Evolutionary conservation across 2,797 vertebrate species (phyloP).

Genomic region (Bufotes viridis): DNA sequence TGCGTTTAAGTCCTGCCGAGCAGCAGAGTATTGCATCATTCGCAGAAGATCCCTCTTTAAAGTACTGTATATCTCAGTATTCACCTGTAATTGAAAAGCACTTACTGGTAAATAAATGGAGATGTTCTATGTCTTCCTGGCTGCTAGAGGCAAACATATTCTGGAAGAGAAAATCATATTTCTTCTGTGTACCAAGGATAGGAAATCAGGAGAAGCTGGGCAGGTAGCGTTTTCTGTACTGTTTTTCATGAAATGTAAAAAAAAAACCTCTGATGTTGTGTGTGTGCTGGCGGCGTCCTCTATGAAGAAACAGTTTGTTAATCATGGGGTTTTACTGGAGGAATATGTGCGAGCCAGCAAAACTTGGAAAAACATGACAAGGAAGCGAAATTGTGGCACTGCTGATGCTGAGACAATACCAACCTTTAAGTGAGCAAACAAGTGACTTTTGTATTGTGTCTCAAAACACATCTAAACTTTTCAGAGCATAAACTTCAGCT

Average conservation of each 20-base stretch:
- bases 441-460: constrained; percentile 38
- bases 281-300: constrained; percentile 44
- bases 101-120: constrained; percentile 40
- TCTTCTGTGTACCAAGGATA: background rate
- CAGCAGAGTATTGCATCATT: background rate
- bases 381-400: constrained; percentile 32
- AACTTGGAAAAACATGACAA: constrained; percentile 57
- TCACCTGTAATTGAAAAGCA: constrained; percentile 27
- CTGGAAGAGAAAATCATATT: constrained; percentile 28
- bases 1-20: background rate
- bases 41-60: background rate
- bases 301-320: constrained; percentile 74
- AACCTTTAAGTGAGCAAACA: constrained; percentile 39
- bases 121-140: constrained; percentile 1
- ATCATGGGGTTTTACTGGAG: constrained; percentile 62
- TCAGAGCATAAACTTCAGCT: background rate
- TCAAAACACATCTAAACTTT: background rate
- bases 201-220: background rate
- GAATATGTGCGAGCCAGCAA: constrained; percentile 65
- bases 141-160: background rate
- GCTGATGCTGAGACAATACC: constrained; percentile 33
- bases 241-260: background rate
- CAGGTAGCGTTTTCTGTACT: background rate
- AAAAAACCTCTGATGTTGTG: background rate
- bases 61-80: background rate